phyloP scores from a whole-genome alignment of 23 tunicate genomes.

The Trididemnum clinides region DNA sequence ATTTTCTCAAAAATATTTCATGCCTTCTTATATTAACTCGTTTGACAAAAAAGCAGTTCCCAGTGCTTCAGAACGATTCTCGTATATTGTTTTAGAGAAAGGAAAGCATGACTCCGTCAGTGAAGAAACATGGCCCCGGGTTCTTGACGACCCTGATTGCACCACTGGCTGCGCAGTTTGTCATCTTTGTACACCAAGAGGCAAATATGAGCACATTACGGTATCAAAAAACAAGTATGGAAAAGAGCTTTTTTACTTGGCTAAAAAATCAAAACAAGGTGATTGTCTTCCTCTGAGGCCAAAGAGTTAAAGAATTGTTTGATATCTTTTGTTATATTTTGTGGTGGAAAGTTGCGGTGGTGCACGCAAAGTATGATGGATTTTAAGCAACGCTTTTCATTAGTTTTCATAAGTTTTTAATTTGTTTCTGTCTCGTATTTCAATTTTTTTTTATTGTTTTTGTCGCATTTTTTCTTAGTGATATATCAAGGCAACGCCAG shows the following conservation, averaged over 20 bases:
- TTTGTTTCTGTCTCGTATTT: too few relatives aligned
- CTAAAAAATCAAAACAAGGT: slow-evolving; percentile 29
- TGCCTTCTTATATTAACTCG: slow-evolving; percentile 47
- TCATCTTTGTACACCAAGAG: slow-evolving; percentile 50
- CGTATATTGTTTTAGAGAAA: slow-evolving; percentile 28
- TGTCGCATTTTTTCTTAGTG: too few relatives aligned
- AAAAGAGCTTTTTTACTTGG: slow-evolving; percentile 2
- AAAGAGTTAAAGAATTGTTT: background rate
- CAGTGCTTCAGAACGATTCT: slow-evolving; percentile 1
- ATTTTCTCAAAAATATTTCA: slow-evolving; percentile 58
- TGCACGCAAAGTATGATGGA: too few relatives aligned
- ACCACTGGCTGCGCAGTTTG: slow-evolving; percentile 27
- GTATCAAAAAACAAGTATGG: slow-evolving; percentile 25
- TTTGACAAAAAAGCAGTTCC: background rate
- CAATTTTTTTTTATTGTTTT: too few relatives aligned
- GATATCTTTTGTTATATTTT: too few relatives aligned
- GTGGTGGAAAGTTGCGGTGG: too few relatives aligned
- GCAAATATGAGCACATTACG: slow-evolving; percentile 31
- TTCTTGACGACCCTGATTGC: background rate
- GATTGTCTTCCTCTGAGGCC: slow-evolving; percentile 40
- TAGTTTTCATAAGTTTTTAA: too few relatives aligned
- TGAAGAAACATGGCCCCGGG: slow-evolving; percentile 42
- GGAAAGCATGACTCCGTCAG: background rate
- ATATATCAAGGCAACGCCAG: too few relatives aligned
- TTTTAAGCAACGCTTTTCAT: too few relatives aligned